phyloP scores from a whole-genome alignment of 2,113 vertebrate genomes.

The Micronisus gabar region DNA sequence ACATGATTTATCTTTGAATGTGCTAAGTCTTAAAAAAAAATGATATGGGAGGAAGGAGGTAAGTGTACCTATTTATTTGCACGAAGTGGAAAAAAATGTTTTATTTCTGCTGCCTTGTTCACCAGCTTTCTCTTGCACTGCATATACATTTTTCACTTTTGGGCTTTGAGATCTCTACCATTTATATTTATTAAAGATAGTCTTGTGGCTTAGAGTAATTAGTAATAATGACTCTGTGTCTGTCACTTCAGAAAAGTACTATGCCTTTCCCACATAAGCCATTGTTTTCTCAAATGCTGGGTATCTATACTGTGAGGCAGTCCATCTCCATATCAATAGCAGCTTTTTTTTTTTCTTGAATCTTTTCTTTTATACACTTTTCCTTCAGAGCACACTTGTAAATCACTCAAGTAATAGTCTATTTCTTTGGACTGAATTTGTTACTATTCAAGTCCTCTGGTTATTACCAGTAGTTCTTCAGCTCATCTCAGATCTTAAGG shows the following conservation, averaged over 20 bases:
- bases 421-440: conserved; percentile 12
- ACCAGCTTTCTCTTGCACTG: background rate
- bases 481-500: background rate
- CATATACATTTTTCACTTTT: background rate
- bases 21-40: background rate
- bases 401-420: conserved; percentile 22
- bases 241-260: background rate
- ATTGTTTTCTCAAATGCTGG: background rate
- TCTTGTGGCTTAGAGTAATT: background rate
- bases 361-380: background rate
- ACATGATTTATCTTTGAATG: background rate
- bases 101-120: background rate
- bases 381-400: conserved; percentile 2
- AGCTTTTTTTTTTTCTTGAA: background rate
- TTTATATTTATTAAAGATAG: background rate
- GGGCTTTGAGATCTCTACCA: background rate
- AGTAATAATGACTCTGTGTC: background rate
- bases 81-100: background rate
- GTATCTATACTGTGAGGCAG: background rate
- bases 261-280: background rate
- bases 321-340: background rate
- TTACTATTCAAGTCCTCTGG: conserved; percentile 17
- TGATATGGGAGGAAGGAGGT: background rate
- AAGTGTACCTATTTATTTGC: background rate
- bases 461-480: conserved; percentile 26